Base-by-base conservation (phyloP, 2,888 invertebrate genomes). In the Thumatha senex region DNA sequence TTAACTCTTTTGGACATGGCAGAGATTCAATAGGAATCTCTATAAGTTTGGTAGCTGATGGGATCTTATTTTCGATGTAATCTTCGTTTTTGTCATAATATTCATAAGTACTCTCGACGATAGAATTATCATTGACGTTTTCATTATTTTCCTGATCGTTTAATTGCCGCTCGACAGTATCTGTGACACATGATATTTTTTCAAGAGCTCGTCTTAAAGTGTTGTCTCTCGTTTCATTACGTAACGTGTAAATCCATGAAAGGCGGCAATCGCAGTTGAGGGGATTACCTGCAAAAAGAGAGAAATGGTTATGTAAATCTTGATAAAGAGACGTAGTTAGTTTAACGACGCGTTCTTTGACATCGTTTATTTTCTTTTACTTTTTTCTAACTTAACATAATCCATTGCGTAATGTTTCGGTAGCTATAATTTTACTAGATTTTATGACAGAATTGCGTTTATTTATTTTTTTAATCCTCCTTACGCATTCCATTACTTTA, bases 231-330 rank as follows among this genome's bases (percentile, higher is more conserved):
- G 96, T 96, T 74, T 95, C 95, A 85, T 95, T 95, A 63, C 94
- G 93, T 62, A 97, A 88, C 48, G 93, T 92, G 91, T 95, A 95
- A 81, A 96, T 93, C 97, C 97, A 97, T 44, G 94, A 93, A 54
- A 97, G 92, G 51, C 96, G 95, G 84, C 96, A 96, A 90, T 96
- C 96, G 89, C 97, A 97, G 82, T 93, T 93, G 86, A 97, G 94
- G 75, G 94, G 94, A 92, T 97, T 97, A 81, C 95, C 97, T 97
- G 94, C 39, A 84, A 86, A 84, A 86, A 61, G 58, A 80, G 58
- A 77, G 47, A 54, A 33, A 42, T 36, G 56, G 62, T 75, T 74
- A 72, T 55, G 48, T 51, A 51, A 49, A 47, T 48, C 13, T 43
- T 43, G 43, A 10, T n/a, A 33, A 33, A 8, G 18, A 0, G n/a